These are phyloP conservation scores for Muscicapa striata DNA, from an alignment of 2,797 vertebrate species.

Conservation along the genomic window DNA sequence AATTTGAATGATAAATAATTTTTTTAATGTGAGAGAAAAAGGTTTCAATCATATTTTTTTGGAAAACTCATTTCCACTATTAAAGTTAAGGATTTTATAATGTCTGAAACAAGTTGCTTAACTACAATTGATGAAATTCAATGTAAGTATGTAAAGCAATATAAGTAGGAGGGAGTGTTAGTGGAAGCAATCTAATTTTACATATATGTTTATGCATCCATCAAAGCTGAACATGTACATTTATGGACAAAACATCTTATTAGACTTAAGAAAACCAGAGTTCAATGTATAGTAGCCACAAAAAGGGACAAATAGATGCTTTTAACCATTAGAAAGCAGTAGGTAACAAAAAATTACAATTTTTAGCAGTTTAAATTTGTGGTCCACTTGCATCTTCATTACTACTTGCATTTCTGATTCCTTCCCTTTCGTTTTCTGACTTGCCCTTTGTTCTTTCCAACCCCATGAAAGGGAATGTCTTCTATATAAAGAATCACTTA, in stretches of 20 bases:
- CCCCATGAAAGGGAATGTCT: not conserved
- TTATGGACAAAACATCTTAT: not conserved
- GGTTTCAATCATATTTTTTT: not conserved
- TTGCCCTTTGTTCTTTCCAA: not conserved
- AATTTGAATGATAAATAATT: not conserved
- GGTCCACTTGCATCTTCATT: not conserved
- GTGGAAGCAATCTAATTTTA: not conserved
- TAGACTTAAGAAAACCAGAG: not conserved
- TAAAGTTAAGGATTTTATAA: not conserved
- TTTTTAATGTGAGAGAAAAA: not conserved
- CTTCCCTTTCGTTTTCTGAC: not conserved
- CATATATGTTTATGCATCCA: not conserved
- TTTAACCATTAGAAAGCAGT: not conserved
- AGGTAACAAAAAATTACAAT: not conserved
- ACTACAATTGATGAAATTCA: not conserved
- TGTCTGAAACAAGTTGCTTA: not conserved
- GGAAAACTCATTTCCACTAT: not conserved
- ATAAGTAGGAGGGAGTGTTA: not conserved
- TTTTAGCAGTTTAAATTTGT: not conserved
- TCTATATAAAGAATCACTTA: not conserved
- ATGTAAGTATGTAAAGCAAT: not conserved
- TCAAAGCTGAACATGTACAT: not conserved
- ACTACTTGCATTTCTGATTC: not conserved
- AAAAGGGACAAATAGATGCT: not conserved
- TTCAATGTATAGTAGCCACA: not conserved